Percentiles rank a stretch among this genome's conserved stretches.
These are phyloP conservation scores for Choreutis nemorana DNA, from an alignment of 2,888 invertebrate species.

Conservation along the genomic window DNA sequence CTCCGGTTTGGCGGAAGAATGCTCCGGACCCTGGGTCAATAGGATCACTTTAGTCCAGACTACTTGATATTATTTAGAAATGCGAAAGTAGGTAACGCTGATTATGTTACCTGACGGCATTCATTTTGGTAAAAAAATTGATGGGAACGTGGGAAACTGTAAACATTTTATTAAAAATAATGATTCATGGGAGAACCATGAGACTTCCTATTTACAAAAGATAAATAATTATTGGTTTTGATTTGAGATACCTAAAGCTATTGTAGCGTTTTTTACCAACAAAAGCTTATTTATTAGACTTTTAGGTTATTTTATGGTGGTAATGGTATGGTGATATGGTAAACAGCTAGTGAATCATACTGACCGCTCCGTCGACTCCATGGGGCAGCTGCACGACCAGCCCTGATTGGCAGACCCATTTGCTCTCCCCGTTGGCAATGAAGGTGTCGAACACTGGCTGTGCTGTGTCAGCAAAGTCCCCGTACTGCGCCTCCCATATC, in stretches of 20 bases:
- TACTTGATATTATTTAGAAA: background rate
- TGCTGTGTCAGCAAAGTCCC: conserved; percentile 81
- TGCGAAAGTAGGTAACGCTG: too few species aligned
- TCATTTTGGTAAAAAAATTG: too few species aligned
- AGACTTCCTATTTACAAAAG: too few species aligned
- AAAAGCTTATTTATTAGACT: too few species aligned
- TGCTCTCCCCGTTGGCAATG: conserved; percentile 75
- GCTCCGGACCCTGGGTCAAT: conserved; percentile 70
- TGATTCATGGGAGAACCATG: too few species aligned
- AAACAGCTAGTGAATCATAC: conserved; percentile 25
- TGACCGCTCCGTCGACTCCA: conserved; percentile 76
- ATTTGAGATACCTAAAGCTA: too few species aligned
- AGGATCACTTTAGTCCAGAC: background rate
- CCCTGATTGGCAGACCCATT: conserved; percentile 84
- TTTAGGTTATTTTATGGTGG: too few species aligned
- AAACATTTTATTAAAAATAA: too few species aligned
- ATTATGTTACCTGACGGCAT: too few species aligned
- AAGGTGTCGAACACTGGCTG: conserved; percentile 72
- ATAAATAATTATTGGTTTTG: background rate
- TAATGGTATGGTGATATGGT: too few species aligned
- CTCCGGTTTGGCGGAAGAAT: conserved; percentile 72
- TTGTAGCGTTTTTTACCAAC: too few species aligned
- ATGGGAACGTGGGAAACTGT: too few species aligned
- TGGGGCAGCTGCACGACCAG: conserved; percentile 83
- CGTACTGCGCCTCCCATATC: conserved; percentile 89